A percentile compares a stretch with the other conserved stretches of the same genome.
Evolutionary conservation across 2,888 invertebrate genomes (phyloP).

Genomic region (Terebella lapidaria): DNA sequence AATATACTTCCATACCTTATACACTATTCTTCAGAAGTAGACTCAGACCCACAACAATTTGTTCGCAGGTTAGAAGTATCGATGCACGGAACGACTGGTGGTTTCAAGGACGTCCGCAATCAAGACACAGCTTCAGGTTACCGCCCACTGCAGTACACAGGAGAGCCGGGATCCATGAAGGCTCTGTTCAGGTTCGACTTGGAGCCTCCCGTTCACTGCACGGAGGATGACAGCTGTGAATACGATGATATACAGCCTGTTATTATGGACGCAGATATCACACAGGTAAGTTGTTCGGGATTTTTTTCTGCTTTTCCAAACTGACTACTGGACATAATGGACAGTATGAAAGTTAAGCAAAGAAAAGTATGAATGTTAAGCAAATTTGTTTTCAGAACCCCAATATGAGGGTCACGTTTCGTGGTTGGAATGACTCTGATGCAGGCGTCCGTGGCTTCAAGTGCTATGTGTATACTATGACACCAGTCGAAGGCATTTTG

Average conservation of each 20-base stretch:
- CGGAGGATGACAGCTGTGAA: neutral
- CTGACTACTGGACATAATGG: too few species aligned
- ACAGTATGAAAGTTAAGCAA: too few species aligned
- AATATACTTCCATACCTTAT: too few species aligned
- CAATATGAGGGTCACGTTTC: neutral
- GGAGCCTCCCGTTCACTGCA: neutral
- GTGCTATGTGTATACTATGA: neutral
- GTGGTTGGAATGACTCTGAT: neutral
- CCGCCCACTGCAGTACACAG: neutral
- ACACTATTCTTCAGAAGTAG: too few species aligned
- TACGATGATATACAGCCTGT: neutral
- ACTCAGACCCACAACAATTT: too few species aligned
- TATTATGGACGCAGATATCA: neutral
- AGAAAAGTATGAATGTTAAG: too few species aligned
- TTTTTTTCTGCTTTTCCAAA: too few species aligned
- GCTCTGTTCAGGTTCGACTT: neutral
- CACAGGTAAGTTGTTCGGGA: too few species aligned
- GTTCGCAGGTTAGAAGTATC: too few species aligned
- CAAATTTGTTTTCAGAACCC: neutral
- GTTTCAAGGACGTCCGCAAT: neutral
- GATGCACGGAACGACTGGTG: neutral
- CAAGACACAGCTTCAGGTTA: neutral
- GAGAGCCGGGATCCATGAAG: neutral
- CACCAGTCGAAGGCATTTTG: neutral
- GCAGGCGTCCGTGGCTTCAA: neutral